A percentile compares a stretch with the other conserved stretches of the same genome.
Conservation (phyloP, 2,888 invertebrate genomes). For the Aphrophora alni region DNA sequence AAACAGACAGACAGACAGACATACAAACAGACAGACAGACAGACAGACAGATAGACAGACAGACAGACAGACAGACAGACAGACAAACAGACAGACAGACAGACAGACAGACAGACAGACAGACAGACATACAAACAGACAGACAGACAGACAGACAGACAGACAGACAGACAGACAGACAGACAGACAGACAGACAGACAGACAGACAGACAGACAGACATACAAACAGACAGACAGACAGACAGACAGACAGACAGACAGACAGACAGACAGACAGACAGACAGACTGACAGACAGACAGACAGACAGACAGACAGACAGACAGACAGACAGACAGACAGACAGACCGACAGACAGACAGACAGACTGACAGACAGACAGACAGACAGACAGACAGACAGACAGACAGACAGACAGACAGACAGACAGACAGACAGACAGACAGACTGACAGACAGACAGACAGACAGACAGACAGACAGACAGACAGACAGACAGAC, state of each 20-base stretch:
- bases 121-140: no score
- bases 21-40: no score
- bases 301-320: constrained; percentile 37
- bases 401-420: constrained; percentile 40
- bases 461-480: constrained; percentile 34
- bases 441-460: constrained; percentile 36
- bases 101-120: constrained; percentile 40
- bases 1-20: no score
- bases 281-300: constrained; percentile 27
- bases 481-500: constrained; percentile 40
- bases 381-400: constrained; percentile 28
- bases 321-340: constrained; percentile 35
- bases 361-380: constrained; percentile 39
- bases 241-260: constrained; percentile 40
- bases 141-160: constrained; percentile 40
- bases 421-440: constrained; percentile 37
- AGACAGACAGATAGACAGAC: constrained; percentile 32
- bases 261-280: constrained; percentile 39
- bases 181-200: constrained; percentile 37
- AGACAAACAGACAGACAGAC: no score
- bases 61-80: constrained; percentile 37
- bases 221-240: constrained; percentile 32
- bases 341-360: no score
- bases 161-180: constrained; percentile 38
- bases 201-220: constrained; percentile 37